These are phyloP conservation scores for Mnemiopsis leidyi DNA, from an alignment of 37 sponge, comb jelly and placozoan species.

Conservation along the genomic window DNA sequence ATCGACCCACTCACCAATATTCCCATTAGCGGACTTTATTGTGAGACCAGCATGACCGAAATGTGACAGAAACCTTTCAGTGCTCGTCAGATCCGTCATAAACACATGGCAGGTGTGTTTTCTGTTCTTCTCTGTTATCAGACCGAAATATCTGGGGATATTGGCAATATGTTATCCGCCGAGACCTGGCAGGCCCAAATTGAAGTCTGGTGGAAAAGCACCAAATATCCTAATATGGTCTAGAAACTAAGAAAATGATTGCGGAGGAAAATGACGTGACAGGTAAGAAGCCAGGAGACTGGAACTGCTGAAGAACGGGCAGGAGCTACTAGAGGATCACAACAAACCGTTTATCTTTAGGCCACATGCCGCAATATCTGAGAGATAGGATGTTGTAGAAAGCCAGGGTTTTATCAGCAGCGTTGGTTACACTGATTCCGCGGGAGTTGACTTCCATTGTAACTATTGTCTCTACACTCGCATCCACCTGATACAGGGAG, in stretches of 20 bases:
- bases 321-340: too few relatives aligned
- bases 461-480: background rate
- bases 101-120: constrained; percentile 23
- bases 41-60: constrained; percentile 17
- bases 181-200: too few relatives aligned
- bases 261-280: too few relatives aligned
- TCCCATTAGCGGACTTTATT: background rate
- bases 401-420: constrained; percentile 18
- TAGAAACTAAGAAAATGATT: too few relatives aligned
- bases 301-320: too few relatives aligned
- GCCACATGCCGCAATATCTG: constrained; percentile 45
- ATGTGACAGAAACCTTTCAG: background rate
- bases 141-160: constrained; percentile 20
- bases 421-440: background rate
- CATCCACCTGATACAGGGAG: background rate
- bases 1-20: background rate
- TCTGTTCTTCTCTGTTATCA: constrained; percentile 43
- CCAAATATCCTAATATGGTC: too few relatives aligned
- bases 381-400: constrained; percentile 56
- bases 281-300: too few relatives aligned
- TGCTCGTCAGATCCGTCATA: constrained; percentile 48
- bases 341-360: constrained; percentile 8
- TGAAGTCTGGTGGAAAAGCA: too few relatives aligned
- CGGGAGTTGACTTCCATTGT: constrained; percentile 44
- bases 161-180: background rate